Base-by-base conservation (phyloP, 2,113 vertebrate species). In the Plecturocebus donacophilus region DNA sequence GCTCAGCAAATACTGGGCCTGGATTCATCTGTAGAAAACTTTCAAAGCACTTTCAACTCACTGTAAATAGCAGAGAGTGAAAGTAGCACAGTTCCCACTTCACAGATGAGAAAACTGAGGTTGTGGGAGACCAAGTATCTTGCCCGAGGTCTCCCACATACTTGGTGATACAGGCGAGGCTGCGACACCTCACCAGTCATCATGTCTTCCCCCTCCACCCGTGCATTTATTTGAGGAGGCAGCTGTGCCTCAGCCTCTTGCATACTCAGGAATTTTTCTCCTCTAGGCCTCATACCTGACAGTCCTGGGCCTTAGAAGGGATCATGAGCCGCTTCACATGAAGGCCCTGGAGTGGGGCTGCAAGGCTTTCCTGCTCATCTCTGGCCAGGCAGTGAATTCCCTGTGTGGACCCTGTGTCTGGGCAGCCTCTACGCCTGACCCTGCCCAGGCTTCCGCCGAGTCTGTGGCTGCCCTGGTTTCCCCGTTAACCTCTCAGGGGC, bases 351-450 rank as follows among this genome's bases (percentile, higher is more conserved):
- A 21, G 23, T 1, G 38, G 21, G n/a, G 7, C 17, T 35, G 76
- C 14, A 45, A 23, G 58, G 30, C 1, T 23, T 82, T 42, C 68
- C 40, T 6, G 0, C 3, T 85, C 32, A 1, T 38, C 68, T 87
- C 61, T 54, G 83, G 71, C 38, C 54, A 42, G 70, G 47, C 8
- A 11, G 23, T 11, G 21, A 9, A 17, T 35, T 42, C 66, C 35
- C 77, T 6, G 2, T 0, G 0, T 9, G 9, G 61, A 71, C 4
- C 12, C 80, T 7, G 30, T 11, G 38, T 73, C 54, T 38, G 42
- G 79, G 82, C 2, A 4, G 32, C 21, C n/a, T 2, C 40, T 56
- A 58, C 6, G 42, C 35, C 66, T 84, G 61, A 66, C 35, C 35
- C 76, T 88, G 20, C 54, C 61, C 20, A 14, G 38, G 19, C 45